These are phyloP conservation scores for Falco berigora DNA, from an alignment of 2,797 vertebrate species.

Conservation along the genomic window DNA sequence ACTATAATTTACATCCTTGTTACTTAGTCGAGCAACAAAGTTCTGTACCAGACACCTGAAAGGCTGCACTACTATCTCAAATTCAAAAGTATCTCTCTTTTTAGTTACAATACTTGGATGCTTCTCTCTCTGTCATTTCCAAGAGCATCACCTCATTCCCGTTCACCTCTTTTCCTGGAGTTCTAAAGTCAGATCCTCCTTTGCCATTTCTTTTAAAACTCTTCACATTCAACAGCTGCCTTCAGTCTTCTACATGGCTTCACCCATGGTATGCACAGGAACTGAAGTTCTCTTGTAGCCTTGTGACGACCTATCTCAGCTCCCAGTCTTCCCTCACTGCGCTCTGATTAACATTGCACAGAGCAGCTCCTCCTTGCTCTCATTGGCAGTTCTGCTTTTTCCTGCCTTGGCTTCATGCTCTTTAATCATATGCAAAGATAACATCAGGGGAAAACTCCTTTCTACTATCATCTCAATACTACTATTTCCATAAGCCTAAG, in stretches of 20 bases:
- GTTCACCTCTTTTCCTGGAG: not conserved
- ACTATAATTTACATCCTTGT: not conserved
- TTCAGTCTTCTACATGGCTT: not conserved
- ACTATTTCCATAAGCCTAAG: not conserved
- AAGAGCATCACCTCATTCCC: not conserved
- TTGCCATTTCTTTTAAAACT: not conserved
- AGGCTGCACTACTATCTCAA: not conserved
- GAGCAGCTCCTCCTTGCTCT: not conserved
- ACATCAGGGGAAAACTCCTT: not conserved
- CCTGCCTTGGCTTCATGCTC: not conserved
- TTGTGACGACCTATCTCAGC: not conserved
- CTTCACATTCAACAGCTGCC: not conserved
- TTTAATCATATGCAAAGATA: not conserved
- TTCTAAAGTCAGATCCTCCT: not conserved
- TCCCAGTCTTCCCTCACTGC: not conserved
- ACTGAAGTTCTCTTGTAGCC: not conserved
- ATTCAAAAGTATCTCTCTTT: not conserved
- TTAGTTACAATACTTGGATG: fast-evolving
- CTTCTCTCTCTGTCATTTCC: not conserved
- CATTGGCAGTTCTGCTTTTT: not conserved
- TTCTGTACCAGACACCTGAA: not conserved
- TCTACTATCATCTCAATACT: not conserved
- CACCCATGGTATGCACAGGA: not conserved
- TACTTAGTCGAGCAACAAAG: not conserved
- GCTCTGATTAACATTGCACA: not conserved